phyloP scores from a whole-genome alignment of 1,140 invertebrate genomes.

The Drosophila simulans region DNA sequence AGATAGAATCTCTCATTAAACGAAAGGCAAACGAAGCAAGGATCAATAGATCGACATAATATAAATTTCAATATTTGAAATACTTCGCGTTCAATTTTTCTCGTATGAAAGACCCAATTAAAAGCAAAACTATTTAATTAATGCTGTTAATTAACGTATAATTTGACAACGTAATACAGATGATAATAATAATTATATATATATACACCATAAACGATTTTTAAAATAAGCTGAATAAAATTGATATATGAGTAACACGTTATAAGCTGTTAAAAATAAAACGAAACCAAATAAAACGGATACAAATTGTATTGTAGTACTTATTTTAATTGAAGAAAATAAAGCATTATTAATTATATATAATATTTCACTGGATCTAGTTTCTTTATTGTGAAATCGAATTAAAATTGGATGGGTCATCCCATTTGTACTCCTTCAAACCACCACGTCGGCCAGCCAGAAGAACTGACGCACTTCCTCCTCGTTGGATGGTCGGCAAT shows the following conservation, averaged over 20 bases:
- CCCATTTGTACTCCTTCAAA: neutral
- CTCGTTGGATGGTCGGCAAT: conserved; percentile 87
- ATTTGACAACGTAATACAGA: conserved; percentile 72
- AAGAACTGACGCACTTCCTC: conserved; percentile 88
- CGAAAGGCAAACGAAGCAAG: conserved; percentile 28
- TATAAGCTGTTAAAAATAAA: conserved; percentile 78
- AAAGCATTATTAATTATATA: conserved; percentile 77
- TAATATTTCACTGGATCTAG: conserved; percentile 33
- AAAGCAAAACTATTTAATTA: conserved; percentile 45
- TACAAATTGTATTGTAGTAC: conserved; percentile 67
- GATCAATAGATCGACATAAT: conserved; percentile 42
- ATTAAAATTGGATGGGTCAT: neutral
- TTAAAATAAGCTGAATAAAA: conserved; percentile 67
- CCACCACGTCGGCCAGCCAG: conserved; percentile 85
- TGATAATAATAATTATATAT: conserved; percentile 75
- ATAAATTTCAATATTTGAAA: conserved; percentile 65
- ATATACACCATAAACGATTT: conserved; percentile 66
- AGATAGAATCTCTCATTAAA: conserved; percentile 34
- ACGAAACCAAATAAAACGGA: conserved; percentile 72
- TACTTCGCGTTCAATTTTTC: conserved; percentile 72
- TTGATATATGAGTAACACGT: conserved; percentile 68
- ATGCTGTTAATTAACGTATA: conserved; percentile 64
- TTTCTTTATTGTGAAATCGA: conserved; percentile 19
- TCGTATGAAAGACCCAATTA: conserved; percentile 42
- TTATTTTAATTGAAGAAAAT: conserved; percentile 69